Base-by-base conservation (phyloP, 2,113 vertebrate genomes). In the Hypanus sabinus region DNA sequence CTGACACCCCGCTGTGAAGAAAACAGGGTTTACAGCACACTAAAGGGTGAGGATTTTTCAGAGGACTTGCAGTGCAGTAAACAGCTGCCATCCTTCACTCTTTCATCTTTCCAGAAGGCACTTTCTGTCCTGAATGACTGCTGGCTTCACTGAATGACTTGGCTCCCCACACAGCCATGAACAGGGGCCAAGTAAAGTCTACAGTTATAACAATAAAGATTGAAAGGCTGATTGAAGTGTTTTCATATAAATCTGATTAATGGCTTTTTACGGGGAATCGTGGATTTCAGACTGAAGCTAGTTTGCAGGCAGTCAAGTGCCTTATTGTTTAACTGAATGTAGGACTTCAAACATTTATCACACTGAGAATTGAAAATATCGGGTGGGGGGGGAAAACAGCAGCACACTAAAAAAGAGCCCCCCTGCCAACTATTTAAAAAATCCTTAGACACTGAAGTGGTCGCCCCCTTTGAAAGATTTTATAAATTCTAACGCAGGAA, bases 241-340 rank as follows among this genome's bases (percentile, higher is more conserved):
- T 73, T 55, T 73, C 91, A 93, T 55, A 73, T 55, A 93, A 73
- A 73, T 9, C 22, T 73, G 91, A 93, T 93, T 73, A 70, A 93
- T 73, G 68, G 68, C 10, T 93, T 71, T 76, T 93, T 75, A 38
- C 33, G 18, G 91, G 38, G 60, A 71, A 75, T 93, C 22, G 0
- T 71, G 90, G n/a, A 38, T 93, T 93, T 73, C 68, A 73, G 68
- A 36, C 36, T 93, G 65, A 24, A 36, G 88, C 36, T 71, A 11
- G 65, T 38, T 70, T 36, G 36, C 8, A 71, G 18, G n/a, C 27
- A 62, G 83, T 60, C 83, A 62, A 85, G 36, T 91, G 62, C 12
- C 90, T 92, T 92, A 92, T 71, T 71, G 65, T 71, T 73, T 92
- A 24, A 46, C 60, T 65, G 16, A 93, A 24, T 46, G 90, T 38